Evolutionary conservation across 2,113 vertebrate genomes (phyloP), one percentile per base, ranked within the genome.

Genomic region (Trochalopteron elliotii): DNA sequence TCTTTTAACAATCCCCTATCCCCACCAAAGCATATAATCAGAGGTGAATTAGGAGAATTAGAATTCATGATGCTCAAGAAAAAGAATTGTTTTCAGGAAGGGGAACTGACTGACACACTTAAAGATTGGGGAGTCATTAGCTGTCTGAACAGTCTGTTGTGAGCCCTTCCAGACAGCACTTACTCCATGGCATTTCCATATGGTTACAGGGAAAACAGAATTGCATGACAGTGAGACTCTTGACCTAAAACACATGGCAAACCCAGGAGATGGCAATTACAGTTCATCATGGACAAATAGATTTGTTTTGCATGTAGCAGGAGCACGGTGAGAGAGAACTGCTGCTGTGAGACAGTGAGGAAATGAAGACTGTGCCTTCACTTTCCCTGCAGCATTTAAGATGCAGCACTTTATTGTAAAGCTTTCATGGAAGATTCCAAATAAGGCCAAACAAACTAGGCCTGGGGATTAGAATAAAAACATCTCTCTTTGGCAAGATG

Each of bases 131-230:
- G 90, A 97, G 89, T 96, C 96, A 96, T 96, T 98, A 97, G 57
- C 80, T 93, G 87, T 88, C 93, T 96, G 95, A 97, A 81, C 37
- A 90, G 72, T 70, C 95, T 94, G 45, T 85, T 85, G 56, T 72
- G 93, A 96, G 92, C 68, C 30, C 0, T 96, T 91, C 93, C 97
- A 98, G 97, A 90, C 96, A 93, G 80, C 65, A 88, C 57, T 96
- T 96, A 95, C 67, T 94, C 89, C 95, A 52, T 10, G 53, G 77
- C 90, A 92, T 97, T 97, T 97, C 93, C 93, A 93, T 94, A 97
- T 85, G 93, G 80, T 96, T 97, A 91, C 80, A 80, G 55, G 82
- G 94, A 97, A 96, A 96, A 35, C 59, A 91, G 94, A 92, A 94
- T 45, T 86, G 76, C 59, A 87, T 70, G 78, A 91, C 91, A 87